Conservation (phyloP, 2,888 invertebrate genomes). For the Bellardia pandia region DNA sequence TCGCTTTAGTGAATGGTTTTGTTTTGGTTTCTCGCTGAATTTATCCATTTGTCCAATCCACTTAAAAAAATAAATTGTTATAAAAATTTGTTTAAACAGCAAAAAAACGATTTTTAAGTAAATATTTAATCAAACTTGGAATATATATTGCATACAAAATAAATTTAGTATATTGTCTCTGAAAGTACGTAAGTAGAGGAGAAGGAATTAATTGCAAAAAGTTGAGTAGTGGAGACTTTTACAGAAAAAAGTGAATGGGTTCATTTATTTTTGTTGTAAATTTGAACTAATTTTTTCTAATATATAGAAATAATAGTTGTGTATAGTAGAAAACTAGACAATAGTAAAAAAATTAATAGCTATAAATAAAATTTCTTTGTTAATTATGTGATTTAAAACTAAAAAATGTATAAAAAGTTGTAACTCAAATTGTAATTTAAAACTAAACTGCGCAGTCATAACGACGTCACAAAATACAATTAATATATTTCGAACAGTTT, state of each 20-base stretch:
- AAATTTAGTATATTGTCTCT: constrained; percentile 9
- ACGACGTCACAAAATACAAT: constrained; percentile 61
- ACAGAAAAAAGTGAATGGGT: constrained; percentile 36
- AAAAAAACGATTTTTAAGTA: background rate
- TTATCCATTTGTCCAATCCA: background rate
- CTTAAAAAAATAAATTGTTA: background rate
- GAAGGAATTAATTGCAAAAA: background rate
- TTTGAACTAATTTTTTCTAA: background rate
- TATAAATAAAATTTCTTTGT: background rate
- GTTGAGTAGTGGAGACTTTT: background rate
- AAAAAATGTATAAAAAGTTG: constrained; percentile 20
- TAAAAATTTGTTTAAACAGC: constrained; percentile 3
- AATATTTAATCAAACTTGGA: background rate
- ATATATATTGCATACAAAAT: background rate
- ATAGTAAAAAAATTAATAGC: background rate
- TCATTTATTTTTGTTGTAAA: constrained; percentile 38
- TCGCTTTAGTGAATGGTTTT: constrained; percentile 33
- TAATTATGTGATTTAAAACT: constrained; percentile 7
- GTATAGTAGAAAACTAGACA: constrained; percentile 2
- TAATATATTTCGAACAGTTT: constrained; percentile 11
- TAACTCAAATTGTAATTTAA: constrained; percentile 44
- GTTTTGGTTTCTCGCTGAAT: constrained; percentile 59
- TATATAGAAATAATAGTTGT: background rate
- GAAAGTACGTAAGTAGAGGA: constrained; percentile 32
- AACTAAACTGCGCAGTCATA: constrained; percentile 66